Conservation (phyloP, 2,797 vertebrate species). For the Hemibagrus guttatus region DNA sequence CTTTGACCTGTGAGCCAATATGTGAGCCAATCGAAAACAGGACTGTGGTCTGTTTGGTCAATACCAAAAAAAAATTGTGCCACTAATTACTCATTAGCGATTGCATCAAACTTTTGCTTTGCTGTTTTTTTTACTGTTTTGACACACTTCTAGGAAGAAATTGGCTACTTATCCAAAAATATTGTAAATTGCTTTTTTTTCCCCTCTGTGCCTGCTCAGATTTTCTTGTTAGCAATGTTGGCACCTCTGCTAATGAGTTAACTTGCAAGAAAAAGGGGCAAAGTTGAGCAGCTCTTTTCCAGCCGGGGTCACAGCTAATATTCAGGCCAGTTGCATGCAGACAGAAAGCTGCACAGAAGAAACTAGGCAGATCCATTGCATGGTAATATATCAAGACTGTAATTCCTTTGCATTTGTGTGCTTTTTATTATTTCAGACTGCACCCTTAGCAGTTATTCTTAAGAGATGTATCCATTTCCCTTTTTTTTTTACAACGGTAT, state of each 20-base stretch:
- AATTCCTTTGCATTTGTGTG: neutral
- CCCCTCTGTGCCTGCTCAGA: neutral
- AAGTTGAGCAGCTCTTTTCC: conserved; percentile 17
- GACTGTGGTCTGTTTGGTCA: neutral
- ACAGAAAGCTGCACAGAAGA: neutral
- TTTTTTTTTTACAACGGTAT: neutral
- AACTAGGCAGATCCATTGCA: neutral
- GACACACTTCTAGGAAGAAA: neutral
- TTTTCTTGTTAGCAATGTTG: conserved; percentile 18
- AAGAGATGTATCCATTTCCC: neutral
- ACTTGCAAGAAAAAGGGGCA: conserved; percentile 9
- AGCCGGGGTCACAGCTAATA: conserved; percentile 19
- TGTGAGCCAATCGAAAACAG: neutral
- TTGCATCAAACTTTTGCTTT: neutral
- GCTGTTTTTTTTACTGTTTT: neutral
- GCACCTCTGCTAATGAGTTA: conserved; percentile 14
- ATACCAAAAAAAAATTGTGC: neutral
- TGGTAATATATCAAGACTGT: neutral
- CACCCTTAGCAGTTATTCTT: neutral
- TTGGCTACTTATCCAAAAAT: neutral
- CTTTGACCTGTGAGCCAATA: neutral
- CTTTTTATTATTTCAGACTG: neutral
- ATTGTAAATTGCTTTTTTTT: neutral
- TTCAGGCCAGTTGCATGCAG: neutral
- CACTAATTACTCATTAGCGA: neutral